Evolutionary conservation across 2,113 vertebrate genomes (phyloP).

Genomic region (Bujurquina vittata): DNA sequence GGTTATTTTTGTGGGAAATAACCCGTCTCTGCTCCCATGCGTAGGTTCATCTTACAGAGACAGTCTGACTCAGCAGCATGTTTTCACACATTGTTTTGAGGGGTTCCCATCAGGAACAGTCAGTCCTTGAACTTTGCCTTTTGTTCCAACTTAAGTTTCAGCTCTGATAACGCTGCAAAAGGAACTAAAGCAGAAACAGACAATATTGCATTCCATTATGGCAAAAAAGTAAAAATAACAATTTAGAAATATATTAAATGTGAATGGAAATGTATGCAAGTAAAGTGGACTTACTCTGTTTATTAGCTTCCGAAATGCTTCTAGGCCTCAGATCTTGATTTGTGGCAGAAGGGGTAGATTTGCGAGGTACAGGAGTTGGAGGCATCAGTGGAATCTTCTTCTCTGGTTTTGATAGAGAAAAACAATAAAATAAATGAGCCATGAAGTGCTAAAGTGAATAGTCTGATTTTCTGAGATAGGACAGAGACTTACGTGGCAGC

Average conservation of each 20-base stretch:
- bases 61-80: background rate
- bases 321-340: background rate
- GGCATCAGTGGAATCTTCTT: background rate
- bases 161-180: constrained; percentile 60
- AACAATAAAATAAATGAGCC: background rate
- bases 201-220: background rate
- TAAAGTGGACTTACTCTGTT: constrained; percentile 50
- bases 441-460: background rate
- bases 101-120: constrained; percentile 18
- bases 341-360: rapidly evolving
- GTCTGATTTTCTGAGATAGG: background rate
- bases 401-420: background rate
- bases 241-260: background rate
- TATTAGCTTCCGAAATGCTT: rapidly evolving
- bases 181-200: background rate
- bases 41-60: background rate
- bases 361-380: constrained; percentile 35
- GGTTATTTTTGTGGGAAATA: background rate
- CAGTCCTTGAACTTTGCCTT: constrained; percentile 30
- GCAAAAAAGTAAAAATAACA: background rate
- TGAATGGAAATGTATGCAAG: background rate
- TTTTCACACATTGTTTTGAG: background rate
- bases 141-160: constrained; percentile 69
- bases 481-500: constrained; percentile 10
- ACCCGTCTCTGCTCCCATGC: background rate